These are phyloP conservation scores for Antechinus flavipes DNA, from an alignment of 2,113 vertebrate species.

Conservation along the genomic window DNA sequence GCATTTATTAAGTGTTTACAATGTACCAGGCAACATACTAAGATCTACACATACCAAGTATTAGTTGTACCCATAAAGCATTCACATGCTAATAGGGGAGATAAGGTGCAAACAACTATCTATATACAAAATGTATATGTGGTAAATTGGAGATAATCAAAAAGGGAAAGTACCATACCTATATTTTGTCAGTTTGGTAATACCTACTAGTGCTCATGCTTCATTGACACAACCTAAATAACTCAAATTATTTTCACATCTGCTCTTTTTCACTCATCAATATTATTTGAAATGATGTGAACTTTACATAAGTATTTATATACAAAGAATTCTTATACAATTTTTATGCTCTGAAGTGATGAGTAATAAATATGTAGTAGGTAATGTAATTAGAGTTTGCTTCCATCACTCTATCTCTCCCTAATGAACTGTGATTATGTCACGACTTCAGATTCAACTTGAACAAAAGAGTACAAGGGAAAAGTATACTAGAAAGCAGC, in stretches of 20 bases:
- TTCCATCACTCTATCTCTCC: not conserved
- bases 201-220: not conserved
- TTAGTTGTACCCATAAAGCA: not conserved
- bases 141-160: not conserved
- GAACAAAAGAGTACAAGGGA: not conserved
- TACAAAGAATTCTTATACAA: not conserved
- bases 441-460: not conserved
- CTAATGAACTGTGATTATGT: not conserved
- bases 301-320: not conserved
- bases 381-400: not conserved
- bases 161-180: not conserved
- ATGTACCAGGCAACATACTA: not conserved
- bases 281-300: not conserved
- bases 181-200: not conserved
- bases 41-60: not conserved
- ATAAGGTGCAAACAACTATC: not conserved
- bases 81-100: not conserved
- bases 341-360: not conserved
- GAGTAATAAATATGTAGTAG: not conserved
- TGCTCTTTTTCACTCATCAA: not conserved
- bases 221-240: not conserved
- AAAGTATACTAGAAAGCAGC: not conserved
- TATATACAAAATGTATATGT: not conserved
- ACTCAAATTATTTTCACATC: not conserved
- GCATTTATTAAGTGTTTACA: not conserved